Conservation (phyloP, 2,797 vertebrate genomes). For the Selene dorsalis region DNA sequence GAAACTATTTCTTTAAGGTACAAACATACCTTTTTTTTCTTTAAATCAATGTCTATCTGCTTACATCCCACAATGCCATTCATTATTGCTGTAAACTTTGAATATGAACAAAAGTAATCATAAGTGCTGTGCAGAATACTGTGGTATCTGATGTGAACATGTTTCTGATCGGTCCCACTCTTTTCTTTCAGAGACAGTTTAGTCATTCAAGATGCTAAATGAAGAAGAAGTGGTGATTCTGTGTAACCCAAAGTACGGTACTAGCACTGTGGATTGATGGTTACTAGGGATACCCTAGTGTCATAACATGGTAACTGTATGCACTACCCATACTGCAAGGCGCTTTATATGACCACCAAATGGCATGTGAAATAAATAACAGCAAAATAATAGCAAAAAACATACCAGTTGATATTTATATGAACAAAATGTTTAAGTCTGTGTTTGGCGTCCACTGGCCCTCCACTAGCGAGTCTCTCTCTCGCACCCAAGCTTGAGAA, state of each 20-base stretch:
- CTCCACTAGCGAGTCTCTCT: conserved; percentile 33
- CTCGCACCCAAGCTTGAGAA: conserved; percentile 2
- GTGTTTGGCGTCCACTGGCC: conserved; percentile 39
- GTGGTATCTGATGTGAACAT: conserved; percentile 10
- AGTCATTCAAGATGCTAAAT: conserved; percentile 32
- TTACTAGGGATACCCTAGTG: conserved; percentile 26
- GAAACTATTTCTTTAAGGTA: not conserved
- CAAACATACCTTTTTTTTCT: not conserved
- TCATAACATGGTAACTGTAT: conserved; percentile 47
- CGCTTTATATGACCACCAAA: conserved; percentile 63
- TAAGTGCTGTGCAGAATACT: conserved; percentile 1
- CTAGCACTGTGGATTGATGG: conserved; percentile 20
- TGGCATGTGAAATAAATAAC: conserved; percentile 75
- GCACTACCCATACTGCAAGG: conserved; percentile 61
- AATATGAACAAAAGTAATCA: conserved; percentile 9
- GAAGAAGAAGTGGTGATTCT: conserved; percentile 27
- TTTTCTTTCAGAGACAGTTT: conserved; percentile 23
- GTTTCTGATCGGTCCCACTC: conserved; percentile 1
- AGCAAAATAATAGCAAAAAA: conserved; percentile 64
- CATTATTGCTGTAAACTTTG: conserved; percentile 55
- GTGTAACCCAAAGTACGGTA: conserved; percentile 32
- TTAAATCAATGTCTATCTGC: not conserved
- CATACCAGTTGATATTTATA: conserved; percentile 63
- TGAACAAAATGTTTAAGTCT: conserved; percentile 56
- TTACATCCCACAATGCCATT: conserved; percentile 25